A percentile compares a stretch with the other conserved stretches of the same genome.
phyloP scores from a whole-genome alignment of 2,797 vertebrate genomes.

The Anabas testudineus region DNA sequence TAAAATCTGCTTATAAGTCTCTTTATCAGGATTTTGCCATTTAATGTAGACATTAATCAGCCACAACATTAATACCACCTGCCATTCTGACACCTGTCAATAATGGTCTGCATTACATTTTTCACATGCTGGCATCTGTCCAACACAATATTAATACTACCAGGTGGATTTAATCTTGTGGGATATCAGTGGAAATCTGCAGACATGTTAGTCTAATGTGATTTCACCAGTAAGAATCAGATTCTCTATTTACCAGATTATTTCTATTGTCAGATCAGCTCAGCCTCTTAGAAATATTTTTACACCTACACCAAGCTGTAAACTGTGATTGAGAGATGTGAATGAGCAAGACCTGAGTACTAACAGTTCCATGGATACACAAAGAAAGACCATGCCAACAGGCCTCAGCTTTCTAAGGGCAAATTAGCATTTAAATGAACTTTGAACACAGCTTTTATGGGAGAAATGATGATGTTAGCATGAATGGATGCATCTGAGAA shows the following conservation, averaged over 20 bases:
- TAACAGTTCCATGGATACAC: conserved; percentile 3
- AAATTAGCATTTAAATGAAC: conserved; percentile 52
- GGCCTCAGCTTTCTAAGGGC: conserved; percentile 5
- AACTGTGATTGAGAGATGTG: conserved; percentile 3
- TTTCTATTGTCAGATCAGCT: background rate
- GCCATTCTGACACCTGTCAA: too few relatives aligned
- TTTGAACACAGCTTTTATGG: conserved; percentile 26
- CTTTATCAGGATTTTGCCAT: too few relatives aligned
- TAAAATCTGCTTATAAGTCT: too few relatives aligned
- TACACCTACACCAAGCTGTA: conserved; percentile 1
- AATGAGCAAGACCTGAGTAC: background rate
- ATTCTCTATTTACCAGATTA: background rate
- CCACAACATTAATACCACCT: too few relatives aligned
- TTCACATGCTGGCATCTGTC: too few relatives aligned
- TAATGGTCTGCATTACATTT: too few relatives aligned
- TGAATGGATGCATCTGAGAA: conserved; percentile 17
- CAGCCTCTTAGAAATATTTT: background rate
- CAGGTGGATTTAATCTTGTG: too few relatives aligned
- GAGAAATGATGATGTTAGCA: conserved; percentile 15
- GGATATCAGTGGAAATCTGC: background rate
- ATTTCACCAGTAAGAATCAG: background rate
- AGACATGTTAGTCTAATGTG: background rate
- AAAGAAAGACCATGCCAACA: background rate
- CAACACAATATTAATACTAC: too few relatives aligned
- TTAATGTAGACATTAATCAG: too few relatives aligned